Base-by-base conservation (phyloP, 2,888 invertebrate genomes). In the Sylvicola cinctus region DNA sequence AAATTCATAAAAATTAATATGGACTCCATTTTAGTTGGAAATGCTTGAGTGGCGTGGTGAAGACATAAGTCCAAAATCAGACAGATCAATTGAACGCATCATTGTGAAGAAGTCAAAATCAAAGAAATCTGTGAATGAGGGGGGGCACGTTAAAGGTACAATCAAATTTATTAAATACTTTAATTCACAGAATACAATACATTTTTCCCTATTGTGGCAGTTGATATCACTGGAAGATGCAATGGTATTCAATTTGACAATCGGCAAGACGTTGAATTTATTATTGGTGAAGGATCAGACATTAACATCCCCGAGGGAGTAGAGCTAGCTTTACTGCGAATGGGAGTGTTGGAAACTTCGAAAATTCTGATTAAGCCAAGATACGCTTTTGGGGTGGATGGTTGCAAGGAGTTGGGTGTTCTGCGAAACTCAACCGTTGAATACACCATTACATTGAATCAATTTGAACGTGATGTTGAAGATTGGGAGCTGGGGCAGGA, bases 21-120 rank as follows among this genome's bases (percentile, higher is more conserved):
- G 31, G 36, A 36, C 38, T 32, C 16, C n/a, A 23, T 39, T 53
- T 45, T 54, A 88, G 79, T 66, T 91, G 42, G 88, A 90, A 61
- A 70, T 93, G 55, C 63, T 91, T 30, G 70, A 71, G 36, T 93
- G 88, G 85, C 66, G 69, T 51, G 75, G 75, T 23, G 90, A 93
- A 58, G 95, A 96, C 60, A 51, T 96, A 30, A 84, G 84, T 43
- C 76, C 79, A 0, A 68, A 72, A 36, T 74, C 76, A 49, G 87
- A 91, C 60, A 79, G 76, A 38, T 73, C 81, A 29, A 84, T 96
- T 41, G 64, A 80, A 34, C 68, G 80, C 36, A 66, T 70, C 40
- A 69, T 70, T 46, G 57, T 91, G 14, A 65, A 61, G 29, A 61
- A 65, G 37, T 93, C 93, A 29, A 67, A 68, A 35, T 78, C 77